Percentiles rank a stretch among this genome's conserved stretches.
Conservation (phyloP, 2,113 vertebrate species). For the Collichthys lucidus region DNA sequence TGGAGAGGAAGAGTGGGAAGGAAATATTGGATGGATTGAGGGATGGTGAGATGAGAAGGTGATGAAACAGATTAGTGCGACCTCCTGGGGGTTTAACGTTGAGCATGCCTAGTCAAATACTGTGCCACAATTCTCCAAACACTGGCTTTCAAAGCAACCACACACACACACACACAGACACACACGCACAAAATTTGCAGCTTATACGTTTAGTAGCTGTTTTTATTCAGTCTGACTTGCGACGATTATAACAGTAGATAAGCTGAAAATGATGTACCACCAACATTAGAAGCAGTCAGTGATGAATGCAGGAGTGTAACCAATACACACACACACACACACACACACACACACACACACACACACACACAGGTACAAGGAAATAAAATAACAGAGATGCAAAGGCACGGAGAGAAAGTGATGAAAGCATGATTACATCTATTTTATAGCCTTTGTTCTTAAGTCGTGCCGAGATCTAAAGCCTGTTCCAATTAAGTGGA, state of each 20-base stretch:
- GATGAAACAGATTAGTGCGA: slow-evolving; percentile 52
- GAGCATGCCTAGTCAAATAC: slow-evolving; percentile 7
- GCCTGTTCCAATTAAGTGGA: slow-evolving; percentile 36
- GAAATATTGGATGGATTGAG: slow-evolving; percentile 20
- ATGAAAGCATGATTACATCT: slow-evolving; percentile 11
- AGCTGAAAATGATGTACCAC: slow-evolving; percentile 38
- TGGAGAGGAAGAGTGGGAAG: not conserved
- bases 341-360: slow-evolving; percentile 2
- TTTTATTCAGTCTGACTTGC: slow-evolving; percentile 38
- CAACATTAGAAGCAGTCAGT: slow-evolving; percentile 15
- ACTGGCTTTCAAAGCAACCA: not conserved
- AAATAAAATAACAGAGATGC: slow-evolving; percentile 29
- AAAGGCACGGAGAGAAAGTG: slow-evolving; percentile 10
- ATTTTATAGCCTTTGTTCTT: not conserved
- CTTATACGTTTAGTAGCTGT: slow-evolving; percentile 1
- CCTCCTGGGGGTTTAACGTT: slow-evolving; percentile 37
- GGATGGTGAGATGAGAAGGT: slow-evolving; percentile 33
- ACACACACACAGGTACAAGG: slow-evolving; percentile 3
- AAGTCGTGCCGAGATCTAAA: slow-evolving; percentile 12
- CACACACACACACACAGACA: rapidly evolving
- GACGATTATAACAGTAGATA: slow-evolving; percentile 20
- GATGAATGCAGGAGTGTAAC: slow-evolving; percentile 32
- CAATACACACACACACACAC: slow-evolving; percentile 10
- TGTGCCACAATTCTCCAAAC: slow-evolving; percentile 1
- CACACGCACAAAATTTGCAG: not conserved